Evolutionary conservation across 23 tunicate species (phyloP).

Genomic region (Halocynthia roretzi): DNA sequence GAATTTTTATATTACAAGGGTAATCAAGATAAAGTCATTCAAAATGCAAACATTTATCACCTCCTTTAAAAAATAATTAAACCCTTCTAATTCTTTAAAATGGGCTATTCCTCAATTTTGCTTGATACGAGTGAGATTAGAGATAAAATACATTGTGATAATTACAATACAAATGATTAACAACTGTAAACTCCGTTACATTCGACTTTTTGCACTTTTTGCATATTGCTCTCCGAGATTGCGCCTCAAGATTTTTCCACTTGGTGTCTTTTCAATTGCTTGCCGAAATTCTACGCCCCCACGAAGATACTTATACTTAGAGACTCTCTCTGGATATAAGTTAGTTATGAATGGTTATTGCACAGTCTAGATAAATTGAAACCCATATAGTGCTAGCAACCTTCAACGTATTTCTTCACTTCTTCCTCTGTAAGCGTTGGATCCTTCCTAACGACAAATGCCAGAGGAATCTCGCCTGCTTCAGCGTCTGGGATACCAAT

Average conservation of each 20-base stretch:
- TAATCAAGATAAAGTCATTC: no score
- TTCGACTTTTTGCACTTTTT: not conserved
- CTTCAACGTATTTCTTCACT: conserved; percentile 1
- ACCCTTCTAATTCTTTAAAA: no score
- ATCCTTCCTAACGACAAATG: conserved; percentile 16
- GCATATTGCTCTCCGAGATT: not conserved
- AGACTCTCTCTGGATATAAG: no score
- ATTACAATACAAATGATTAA: no score
- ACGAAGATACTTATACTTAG: not conserved
- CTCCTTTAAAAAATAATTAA: no score
- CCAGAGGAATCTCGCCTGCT: conserved; percentile 11
- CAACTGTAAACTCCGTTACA: not conserved
- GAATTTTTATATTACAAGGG: no score
- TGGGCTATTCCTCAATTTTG: no score
- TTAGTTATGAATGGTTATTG: no score
- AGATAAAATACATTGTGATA: no score
- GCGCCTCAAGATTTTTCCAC: conserved; percentile 1
- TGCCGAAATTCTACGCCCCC: not conserved
- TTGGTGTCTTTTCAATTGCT: not conserved
- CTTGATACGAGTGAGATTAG: no score
- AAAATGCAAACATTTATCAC: no score
- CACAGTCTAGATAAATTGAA: no score
- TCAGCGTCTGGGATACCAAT: conserved; percentile 6
- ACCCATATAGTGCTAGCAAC: not conserved
- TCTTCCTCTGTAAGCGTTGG: conserved; percentile 2